Conservation (phyloP, 2,888 invertebrate species). For the Ornithoptera alexandrae region DNA sequence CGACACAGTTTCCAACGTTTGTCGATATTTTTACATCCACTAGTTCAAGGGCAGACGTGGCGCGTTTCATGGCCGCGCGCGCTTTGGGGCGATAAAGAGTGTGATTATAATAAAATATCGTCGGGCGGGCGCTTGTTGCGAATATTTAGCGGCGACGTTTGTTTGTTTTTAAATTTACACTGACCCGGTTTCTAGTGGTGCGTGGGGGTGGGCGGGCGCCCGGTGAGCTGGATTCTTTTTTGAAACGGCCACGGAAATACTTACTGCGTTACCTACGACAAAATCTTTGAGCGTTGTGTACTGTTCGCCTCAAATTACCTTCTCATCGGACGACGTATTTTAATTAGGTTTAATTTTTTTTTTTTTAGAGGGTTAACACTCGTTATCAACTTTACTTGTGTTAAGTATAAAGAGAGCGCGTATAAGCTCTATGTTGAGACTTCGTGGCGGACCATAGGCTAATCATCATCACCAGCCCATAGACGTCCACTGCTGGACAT, state of each 20-base stretch:
- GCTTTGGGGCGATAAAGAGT: constrained; percentile 41
- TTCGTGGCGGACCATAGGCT: no score
- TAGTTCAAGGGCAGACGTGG: constrained; percentile 54
- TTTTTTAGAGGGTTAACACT: no score
- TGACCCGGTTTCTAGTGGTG: constrained; percentile 23
- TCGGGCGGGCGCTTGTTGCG: constrained; percentile 16
- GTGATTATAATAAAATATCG: constrained; percentile 28
- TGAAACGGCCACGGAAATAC: constrained; percentile 7
- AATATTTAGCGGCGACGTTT: constrained; percentile 20
- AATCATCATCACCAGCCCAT: no score
- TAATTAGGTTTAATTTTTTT: no score
- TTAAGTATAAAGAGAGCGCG: no score
- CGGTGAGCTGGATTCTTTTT: constrained; percentile 12
- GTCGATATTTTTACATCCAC: constrained; percentile 38
- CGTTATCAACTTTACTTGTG: no score
- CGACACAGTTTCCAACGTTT: constrained; percentile 33
- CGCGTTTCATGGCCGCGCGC: constrained; percentile 42
- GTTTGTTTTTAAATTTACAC: constrained; percentile 26
- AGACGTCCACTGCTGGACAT: no score
- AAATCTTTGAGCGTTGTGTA: background rate
- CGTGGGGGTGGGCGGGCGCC: constrained; percentile 9
- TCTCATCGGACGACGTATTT: background rate
- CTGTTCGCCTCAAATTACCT: background rate
- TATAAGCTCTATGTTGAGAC: no score
- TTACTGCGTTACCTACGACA: constrained; percentile 8